Evolutionary conservation across 2,888 invertebrate species (phyloP), one percentile per base, ranked within the genome.

Genomic region (Cephalotes varians): DNA sequence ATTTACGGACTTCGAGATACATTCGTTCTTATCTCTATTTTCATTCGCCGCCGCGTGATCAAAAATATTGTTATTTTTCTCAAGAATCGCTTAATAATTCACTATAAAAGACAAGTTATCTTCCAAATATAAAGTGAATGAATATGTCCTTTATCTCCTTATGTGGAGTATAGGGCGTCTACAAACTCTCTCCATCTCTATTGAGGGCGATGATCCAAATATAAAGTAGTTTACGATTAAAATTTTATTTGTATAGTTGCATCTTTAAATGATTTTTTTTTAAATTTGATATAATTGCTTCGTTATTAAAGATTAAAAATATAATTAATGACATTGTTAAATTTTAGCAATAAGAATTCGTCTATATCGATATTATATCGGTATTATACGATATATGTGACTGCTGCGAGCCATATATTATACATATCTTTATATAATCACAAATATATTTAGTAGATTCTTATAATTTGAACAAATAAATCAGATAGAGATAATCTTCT

Each of bases 381-480:
- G n/a, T n/a, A n/a, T n/a, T n/a, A 72, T 56, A 28, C 18, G 2
- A 34, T 47, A 1, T 18, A 2, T 60, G 15, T 15, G 5, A n/a
- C 15, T 25, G 12, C 10, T 9, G 15, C 2, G 9, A 73, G 3
- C 2, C 7, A 49, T 49, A 47, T 6, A 28, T 73, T 15, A 31
- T 21, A 10, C 34, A 44, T 62, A 56, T 76, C 62, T 80, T 67
- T 40, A 44, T 65, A 18, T 34, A 47, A 60, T 82, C 47, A 65
- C 71, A 71, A 47, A 80, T 83, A 34, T 47, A 40, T 65, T 81
- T 72, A 51, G 18, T n/a, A 25, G 40, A 44, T 60, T 40, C 44
- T 64, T 54, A 49, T 37, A 37, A 37, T 37, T 62, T 60, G 49
- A 34, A 77, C 40, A 58, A 77, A 62, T 47, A 9, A 62, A 28